Evolutionary conservation across 2,888 invertebrate genomes (phyloP).

Genomic region (Mythimna impura): DNA sequence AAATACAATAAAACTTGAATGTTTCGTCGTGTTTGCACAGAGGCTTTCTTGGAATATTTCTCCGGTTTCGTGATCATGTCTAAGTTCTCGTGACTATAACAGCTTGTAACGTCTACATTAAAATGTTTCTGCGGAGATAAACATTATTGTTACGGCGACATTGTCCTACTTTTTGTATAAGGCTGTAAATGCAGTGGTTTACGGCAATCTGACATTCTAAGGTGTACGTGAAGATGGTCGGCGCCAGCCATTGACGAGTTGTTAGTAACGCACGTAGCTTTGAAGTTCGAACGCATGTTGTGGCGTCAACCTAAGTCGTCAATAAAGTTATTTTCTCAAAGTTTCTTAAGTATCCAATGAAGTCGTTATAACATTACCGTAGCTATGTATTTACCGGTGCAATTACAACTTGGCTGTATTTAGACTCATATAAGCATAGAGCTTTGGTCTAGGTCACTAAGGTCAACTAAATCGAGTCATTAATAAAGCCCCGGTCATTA

Average conservation of each 20-base stretch:
- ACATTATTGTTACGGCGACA: constrained; percentile 55
- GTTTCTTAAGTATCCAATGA: constrained; percentile 6
- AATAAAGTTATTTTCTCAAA: constrained; percentile 25
- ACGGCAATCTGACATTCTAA: constrained; percentile 17
- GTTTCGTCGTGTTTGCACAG: constrained; percentile 43
- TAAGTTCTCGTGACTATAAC: constrained; percentile 56
- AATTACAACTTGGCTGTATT: constrained; percentile 1
- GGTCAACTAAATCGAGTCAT: constrained; percentile 37
- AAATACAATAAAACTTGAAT: constrained; percentile 42
- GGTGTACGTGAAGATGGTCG: constrained; percentile 16
- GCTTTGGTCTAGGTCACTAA: constrained; percentile 13
- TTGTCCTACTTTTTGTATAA: constrained; percentile 42
- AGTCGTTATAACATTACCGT: constrained; percentile 21
- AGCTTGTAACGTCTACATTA: constrained; percentile 57
- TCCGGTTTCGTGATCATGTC: constrained; percentile 57
- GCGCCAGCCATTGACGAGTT: background rate
- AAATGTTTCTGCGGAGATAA: constrained; percentile 55
- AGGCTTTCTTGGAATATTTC: constrained; percentile 52
- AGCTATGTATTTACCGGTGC: background rate
- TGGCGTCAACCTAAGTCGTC: constrained; percentile 1
- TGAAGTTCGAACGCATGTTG: constrained; percentile 1
- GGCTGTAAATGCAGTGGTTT: constrained; percentile 17
- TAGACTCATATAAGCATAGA: background rate
- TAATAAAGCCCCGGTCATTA: constrained; percentile 41
- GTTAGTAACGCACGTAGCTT: background rate